phyloP scores from a whole-genome alignment of 2,888 invertebrate genomes.

The Carabus problematicus region DNA sequence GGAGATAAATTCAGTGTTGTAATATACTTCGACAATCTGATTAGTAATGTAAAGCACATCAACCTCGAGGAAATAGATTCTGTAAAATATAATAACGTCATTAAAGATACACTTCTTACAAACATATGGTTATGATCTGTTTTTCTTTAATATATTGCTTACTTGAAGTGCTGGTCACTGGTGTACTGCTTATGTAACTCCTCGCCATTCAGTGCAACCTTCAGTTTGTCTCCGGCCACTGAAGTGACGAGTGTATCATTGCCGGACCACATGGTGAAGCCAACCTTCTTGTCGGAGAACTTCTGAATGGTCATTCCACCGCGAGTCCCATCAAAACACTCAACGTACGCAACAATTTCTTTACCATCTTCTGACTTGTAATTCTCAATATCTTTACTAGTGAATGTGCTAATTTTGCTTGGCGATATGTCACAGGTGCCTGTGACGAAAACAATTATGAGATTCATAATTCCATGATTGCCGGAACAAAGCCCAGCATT shows the following conservation, averaged over 20 bases:
- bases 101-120: too few relatives aligned
- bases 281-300: slow-evolving; percentile 4
- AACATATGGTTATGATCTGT: too few relatives aligned
- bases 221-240: slow-evolving; percentile 8
- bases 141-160: too few relatives aligned
- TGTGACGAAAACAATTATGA: slow-evolving; percentile 11
- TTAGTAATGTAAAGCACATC: slow-evolving; percentile 20
- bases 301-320: slow-evolving; percentile 14
- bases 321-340: slow-evolving; percentile 8
- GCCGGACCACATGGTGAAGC: slow-evolving; percentile 12
- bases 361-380: background rate
- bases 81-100: slow-evolving; percentile 1
- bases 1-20: slow-evolving; percentile 29
- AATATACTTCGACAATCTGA: slow-evolving; percentile 13
- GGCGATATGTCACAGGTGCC: slow-evolving; percentile 21
- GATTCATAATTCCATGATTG: background rate
- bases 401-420: slow-evolving; percentile 13
- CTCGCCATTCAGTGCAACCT: slow-evolving; percentile 17
- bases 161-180: too few relatives aligned
- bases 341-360: slow-evolving; percentile 17
- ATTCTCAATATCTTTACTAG: slow-evolving; percentile 3
- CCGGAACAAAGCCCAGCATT: background rate
- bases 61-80: slow-evolving; percentile 18
- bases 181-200: background rate
- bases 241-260: background rate